These are phyloP conservation scores for Druon quercuslanigerum DNA, from an alignment of 1,140 invertebrate species.

Conservation along the genomic window DNA sequence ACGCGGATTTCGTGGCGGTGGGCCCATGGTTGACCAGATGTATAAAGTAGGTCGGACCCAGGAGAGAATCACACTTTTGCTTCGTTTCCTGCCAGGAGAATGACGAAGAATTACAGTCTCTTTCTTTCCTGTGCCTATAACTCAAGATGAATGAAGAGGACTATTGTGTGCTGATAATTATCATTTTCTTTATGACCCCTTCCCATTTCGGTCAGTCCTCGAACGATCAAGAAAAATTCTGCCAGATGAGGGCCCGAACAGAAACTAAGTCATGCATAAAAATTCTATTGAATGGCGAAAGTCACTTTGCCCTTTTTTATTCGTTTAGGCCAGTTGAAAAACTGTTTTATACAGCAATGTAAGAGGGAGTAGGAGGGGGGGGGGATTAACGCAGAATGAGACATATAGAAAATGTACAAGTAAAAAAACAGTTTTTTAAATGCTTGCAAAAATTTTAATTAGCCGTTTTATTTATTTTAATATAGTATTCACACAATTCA, in stretches of 20 bases:
- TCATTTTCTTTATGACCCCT: neutral
- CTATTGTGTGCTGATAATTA: conserved; percentile 1
- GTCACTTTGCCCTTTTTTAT: too few species aligned
- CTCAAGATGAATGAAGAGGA: neutral
- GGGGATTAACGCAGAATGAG: too few species aligned
- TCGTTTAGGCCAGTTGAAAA: too few species aligned
- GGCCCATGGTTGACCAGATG: conserved; percentile 11
- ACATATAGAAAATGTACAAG: too few species aligned
- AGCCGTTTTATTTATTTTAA: too few species aligned
- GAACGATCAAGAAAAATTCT: conserved; percentile 9
- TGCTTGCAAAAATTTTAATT: too few species aligned
- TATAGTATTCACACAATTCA: too few species aligned
- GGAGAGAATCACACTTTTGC: conserved; percentile 30
- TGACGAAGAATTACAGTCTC: neutral
- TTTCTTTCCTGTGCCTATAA: neutral
- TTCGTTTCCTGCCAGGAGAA: conserved; percentile 10
- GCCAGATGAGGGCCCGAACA: neutral
- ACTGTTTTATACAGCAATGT: too few species aligned
- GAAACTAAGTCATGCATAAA: neutral
- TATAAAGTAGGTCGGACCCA: conserved; percentile 11
- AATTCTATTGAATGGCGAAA: neutral
- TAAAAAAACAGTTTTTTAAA: too few species aligned
- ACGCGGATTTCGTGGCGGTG: conserved; percentile 41
- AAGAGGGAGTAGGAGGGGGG: too few species aligned
- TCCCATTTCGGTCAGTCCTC: neutral